These are phyloP conservation scores for Sebastes miniatus DNA, from an alignment of 2,797 vertebrate species.

Conservation along the genomic window DNA sequence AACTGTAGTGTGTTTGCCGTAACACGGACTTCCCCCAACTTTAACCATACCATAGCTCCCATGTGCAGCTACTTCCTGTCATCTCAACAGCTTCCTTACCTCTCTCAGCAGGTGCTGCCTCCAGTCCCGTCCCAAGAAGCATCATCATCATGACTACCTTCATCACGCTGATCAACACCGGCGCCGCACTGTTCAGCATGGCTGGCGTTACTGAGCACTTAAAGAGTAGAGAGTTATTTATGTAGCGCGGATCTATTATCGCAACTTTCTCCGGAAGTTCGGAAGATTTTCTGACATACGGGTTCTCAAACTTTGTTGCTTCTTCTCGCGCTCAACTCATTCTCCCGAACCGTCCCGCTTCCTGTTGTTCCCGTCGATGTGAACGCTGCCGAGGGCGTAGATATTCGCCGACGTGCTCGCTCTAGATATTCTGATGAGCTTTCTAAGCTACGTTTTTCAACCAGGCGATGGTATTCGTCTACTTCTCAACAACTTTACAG, in stretches of 20 bases:
- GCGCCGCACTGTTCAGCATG: conserved; percentile 31
- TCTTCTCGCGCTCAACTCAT: background rate
- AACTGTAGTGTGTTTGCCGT: too few species aligned
- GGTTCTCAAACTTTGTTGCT: background rate
- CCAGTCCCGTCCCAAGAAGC: background rate
- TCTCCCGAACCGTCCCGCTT: background rate
- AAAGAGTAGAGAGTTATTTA: background rate
- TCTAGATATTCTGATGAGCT: background rate
- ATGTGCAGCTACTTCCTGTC: background rate
- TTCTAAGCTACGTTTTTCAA: background rate
- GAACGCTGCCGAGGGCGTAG: too few species aligned
- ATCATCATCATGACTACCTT: conserved; percentile 20
- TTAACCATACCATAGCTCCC: too few species aligned
- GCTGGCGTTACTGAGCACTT: background rate
- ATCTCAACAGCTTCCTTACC: conserved; percentile 40
- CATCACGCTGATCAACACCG: background rate
- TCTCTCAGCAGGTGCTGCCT: conserved; percentile 52
- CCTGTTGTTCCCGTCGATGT: background rate
- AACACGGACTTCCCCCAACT: too few species aligned
- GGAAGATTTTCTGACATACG: background rate
- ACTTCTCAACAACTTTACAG: background rate
- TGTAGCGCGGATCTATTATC: background rate
- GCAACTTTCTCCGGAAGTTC: background rate
- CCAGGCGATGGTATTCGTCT: conserved; percentile 28
- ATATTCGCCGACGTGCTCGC: background rate